A percentile compares a stretch with the other conserved stretches of the same genome.
Evolutionary conservation across 1,140 invertebrate species (phyloP).

Genomic region (honey bee (Apis mellifera)): DNA sequence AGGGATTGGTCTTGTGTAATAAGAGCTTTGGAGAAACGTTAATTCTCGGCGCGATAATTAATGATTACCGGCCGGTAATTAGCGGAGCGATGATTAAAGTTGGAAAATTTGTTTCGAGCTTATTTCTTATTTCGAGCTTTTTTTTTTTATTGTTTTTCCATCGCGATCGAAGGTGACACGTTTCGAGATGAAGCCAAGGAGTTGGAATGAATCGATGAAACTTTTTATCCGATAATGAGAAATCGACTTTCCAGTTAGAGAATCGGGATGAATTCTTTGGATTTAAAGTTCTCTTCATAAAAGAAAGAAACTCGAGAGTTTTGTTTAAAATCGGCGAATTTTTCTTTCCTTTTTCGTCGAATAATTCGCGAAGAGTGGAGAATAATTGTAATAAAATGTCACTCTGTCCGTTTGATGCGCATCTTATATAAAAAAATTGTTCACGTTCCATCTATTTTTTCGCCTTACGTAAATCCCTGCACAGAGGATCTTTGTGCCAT

Average conservation of each 20-base stretch:
- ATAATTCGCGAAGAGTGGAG: neutral
- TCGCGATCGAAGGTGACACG: neutral
- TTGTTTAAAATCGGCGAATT: no score
- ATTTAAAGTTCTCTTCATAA: neutral
- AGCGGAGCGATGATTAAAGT: slow-evolving; percentile 2
- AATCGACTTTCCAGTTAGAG: neutral
- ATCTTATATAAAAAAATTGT: neutral
- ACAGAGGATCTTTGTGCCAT: neutral
- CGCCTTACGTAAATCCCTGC: slow-evolving; percentile 1
- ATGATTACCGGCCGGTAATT: slow-evolving; percentile 4
- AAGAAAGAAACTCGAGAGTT: neutral
- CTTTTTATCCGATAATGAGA: slow-evolving; percentile 17
- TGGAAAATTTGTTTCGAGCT: neutral
- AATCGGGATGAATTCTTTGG: no score
- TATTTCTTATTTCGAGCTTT: neutral
- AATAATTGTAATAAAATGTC: neutral
- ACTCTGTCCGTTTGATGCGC: no score
- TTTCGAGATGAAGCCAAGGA: neutral
- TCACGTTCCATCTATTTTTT: neutral
- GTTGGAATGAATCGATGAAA: neutral
- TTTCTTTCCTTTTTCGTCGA: neutral
- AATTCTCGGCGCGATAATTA: slow-evolving; percentile 9
- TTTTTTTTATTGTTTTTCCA: neutral
- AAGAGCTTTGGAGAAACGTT: neutral
- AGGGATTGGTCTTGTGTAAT: neutral